phyloP scores from a whole-genome alignment of 1,140 invertebrate species.

The Eufriesea mexicana region DNA sequence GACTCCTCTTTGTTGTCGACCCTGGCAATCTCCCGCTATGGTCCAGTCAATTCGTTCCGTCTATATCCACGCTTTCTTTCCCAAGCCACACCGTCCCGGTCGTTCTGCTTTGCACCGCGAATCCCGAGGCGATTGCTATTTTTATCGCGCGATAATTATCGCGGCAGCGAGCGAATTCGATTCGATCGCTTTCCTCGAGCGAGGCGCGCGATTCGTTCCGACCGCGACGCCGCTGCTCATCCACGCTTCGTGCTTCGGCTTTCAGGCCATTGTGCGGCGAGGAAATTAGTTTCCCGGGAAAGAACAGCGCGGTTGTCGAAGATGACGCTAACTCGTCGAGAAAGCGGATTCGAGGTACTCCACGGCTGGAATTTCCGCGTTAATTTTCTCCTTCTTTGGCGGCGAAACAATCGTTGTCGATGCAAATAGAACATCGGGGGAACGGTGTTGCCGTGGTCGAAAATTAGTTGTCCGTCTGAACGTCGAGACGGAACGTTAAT shows the following conservation, averaged over 20 bases:
- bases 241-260: not conserved
- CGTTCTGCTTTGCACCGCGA: not conserved
- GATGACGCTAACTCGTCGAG: conserved; percentile 12
- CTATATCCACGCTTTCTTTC: not conserved
- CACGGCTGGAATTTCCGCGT: conserved; percentile 15
- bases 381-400: conserved; percentile 13
- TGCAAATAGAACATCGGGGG: too few species aligned
- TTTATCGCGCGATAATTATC: conserved; percentile 53
- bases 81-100: not conserved
- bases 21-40: not conserved
- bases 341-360: not conserved
- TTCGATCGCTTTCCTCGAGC: not conserved
- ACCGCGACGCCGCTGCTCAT: not conserved
- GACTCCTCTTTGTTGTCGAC: conserved; percentile 25
- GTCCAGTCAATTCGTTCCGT: not conserved
- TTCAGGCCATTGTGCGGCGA: not conserved
- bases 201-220: conserved; percentile 4
- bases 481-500: not conserved
- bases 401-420: not conserved
- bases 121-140: conserved; percentile 9
- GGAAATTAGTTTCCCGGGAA: conserved; percentile 27
- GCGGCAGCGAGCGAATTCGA: conserved; percentile 45
- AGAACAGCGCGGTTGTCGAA: not conserved
- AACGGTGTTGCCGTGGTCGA: too few species aligned
- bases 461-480: not conserved